These are phyloP conservation scores for Argopecten irradians DNA, from an alignment of 1,140 invertebrate species.

Conservation along the genomic window DNA sequence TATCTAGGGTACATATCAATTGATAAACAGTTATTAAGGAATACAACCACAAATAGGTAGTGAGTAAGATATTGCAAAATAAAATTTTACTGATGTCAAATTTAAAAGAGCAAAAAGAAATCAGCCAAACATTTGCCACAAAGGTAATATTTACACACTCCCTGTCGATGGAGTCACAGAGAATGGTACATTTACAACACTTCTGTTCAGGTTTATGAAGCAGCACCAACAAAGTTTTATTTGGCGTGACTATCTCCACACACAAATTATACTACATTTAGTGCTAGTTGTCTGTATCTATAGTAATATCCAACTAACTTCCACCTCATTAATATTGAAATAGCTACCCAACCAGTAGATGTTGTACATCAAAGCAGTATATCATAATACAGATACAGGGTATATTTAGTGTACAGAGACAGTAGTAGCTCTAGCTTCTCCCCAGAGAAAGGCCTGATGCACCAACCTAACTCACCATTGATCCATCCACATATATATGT, in stretches of 20 bases:
- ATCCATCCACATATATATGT: neutral
- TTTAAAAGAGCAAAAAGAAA: neutral
- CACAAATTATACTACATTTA: neutral
- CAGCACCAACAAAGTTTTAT: neutral
- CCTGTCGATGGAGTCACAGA: neutral
- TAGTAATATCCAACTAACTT: neutral
- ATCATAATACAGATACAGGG: neutral
- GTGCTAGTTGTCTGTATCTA: neutral
- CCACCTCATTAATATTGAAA: neutral
- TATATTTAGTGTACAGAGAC: neutral
- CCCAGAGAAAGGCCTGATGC: neutral
- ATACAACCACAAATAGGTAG: too few relatives aligned
- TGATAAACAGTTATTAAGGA: too few relatives aligned
- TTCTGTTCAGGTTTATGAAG: neutral
- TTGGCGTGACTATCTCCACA: neutral
- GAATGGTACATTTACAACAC: neutral
- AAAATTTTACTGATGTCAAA: too few relatives aligned
- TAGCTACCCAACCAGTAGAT: neutral
- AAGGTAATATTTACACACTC: neutral
- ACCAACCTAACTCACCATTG: neutral
- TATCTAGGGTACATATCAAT: too few relatives aligned
- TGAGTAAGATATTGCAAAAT: too few relatives aligned
- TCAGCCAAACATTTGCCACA: neutral
- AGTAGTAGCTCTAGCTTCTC: neutral
- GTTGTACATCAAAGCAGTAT: neutral